Evolutionary conservation across 2,797 vertebrate genomes (phyloP), one percentile per base, ranked within the genome.

Genomic region (Cottoperca gobio): DNA sequence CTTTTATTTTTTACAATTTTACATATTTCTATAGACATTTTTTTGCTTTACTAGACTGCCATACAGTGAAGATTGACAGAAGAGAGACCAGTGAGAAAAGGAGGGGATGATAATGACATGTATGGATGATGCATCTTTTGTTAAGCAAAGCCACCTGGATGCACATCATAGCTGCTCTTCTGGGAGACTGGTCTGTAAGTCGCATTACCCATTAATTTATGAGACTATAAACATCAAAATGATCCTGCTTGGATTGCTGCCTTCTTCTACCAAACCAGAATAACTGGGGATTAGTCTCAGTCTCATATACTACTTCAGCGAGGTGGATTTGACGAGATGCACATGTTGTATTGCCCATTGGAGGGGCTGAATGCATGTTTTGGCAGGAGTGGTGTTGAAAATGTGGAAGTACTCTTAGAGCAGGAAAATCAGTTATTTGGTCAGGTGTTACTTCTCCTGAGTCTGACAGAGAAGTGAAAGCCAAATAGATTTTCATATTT

Each of bases 41-140:
- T n/a, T 83, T 64, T 76, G 66, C 49, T 79, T 78, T 23, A 43
- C 37, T 67, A 71, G 70, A 76, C 67, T 77, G 66, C 76, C 62
- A 81, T 79, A 60, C 42, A 42, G 24, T 50, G 21, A 82, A 71
- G 19, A 68, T 35, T 52, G 55, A 60, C 45, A 50, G 50, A 40
- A 9, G 49, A 64, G 21, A 64, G 21, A 26, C 28, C 8, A 60
- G n/a, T 6, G 9, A 24, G 49, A 35, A 24, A 59, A 37, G 13
- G 13, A 65, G 23, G 2, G 10, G 21, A 37, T 55, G 33, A 48
- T 8, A 49, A 50, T 73, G 17, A 65, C 4, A 1, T 16, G 21
- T 54, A 14, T 43, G 31, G 48, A 65, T 12, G 26, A 69, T 31
- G 33, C 60, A 76, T n/a, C 31, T 76, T 75, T 62, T 78, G 48